Evolutionary conservation across 2,888 invertebrate genomes (phyloP), one percentile per base, ranked within the genome.

Genomic region (Euclidia mi): DNA sequence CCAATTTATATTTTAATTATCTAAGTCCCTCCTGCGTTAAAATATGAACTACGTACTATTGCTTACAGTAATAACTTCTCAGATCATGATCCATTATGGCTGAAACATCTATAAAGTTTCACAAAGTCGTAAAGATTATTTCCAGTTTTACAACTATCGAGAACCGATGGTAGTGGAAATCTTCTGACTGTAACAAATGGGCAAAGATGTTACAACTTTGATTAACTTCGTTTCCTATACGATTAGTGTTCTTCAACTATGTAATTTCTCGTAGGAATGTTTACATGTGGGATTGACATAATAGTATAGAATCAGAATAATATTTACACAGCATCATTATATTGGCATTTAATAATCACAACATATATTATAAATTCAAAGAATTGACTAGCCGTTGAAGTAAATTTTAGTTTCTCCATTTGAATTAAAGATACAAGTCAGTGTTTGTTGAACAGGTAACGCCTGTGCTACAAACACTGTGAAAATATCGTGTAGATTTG

Each of bases 171-270:
- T 77, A 71, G 35, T 18, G 52, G 53, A 25, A 25, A 42, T 32
- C 37, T 50, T 14, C 53, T 57, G 48, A 49, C 56, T 55, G 63
- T 66, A 74, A 78, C 76, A 81, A 83, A 81, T 78, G 67, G 52
- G 47, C 53, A 58, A 72, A 81, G 76, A 77, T 73, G 81, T 78
- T 71, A 78, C 69, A 83, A 84, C 68, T 83, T 85, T 81, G 85
- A 84, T 85, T 84, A 83, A 81, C 76, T 80, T 72, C 74, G 72
- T 68, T 78, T 67, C 55, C 51, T 47, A 60, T 56, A 38, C 41
- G 50, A 61, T 71, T 56, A 55, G 52, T 56, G 66, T 60, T 71
- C 65, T 53, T 52, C 52, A 58, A 55, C 52, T 56, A 49, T 56
- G 20, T 25, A 25, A 3, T 70, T 57, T 50, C 14, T 57, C 48